Evolutionary conservation across 2,113 vertebrate genomes (phyloP), one percentile per base, ranked within the genome.

Genomic region (Illadopsis cleaveri): DNA sequence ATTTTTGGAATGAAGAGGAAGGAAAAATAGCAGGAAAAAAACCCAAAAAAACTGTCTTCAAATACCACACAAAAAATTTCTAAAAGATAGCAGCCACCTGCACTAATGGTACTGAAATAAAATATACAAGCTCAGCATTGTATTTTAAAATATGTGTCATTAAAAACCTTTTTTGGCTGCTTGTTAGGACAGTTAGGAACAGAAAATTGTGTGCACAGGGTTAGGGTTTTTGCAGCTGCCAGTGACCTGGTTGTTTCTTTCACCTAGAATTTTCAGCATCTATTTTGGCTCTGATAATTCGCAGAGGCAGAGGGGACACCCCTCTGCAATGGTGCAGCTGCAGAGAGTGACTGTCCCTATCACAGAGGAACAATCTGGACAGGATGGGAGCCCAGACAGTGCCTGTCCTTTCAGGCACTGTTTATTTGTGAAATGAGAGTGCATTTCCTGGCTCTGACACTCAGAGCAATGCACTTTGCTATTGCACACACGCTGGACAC

Each of bases 181-280:
- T 92, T 93, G 58, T 81, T 88, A 69, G 44, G 86, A 86, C 77
- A 91, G 51, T 75, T 40, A 94, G 65, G 64, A 93, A 35, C 33
- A 82, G 69, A 85, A 82, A 60, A 33, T n/a, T 78, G 30, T 24
- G 16, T n/a, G 28, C 54, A 18, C 15, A 16, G 23, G 9, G 11
- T 33, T 10, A 31, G 31, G 12, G 1, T 7, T 66, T 92, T 69
- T 1, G 1, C 50, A 38, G 22, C 54, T 77, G 15, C 7, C 13
- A 38, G 11, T 7, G 23, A 33, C 12, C 30, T 60, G 27, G 15
- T 48, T 42, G 10, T 28, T 30, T 24, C 5, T 68, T 65, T 69
- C 40, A 50, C 28, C 0, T 10, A 22, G 23, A 24, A 6, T 58
- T 72, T 86, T 45, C 45, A 82, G 23, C 28, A 15, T 30, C 37